phyloP scores from a whole-genome alignment of 2,797 vertebrate species.

The Arvicola amphibius region DNA sequence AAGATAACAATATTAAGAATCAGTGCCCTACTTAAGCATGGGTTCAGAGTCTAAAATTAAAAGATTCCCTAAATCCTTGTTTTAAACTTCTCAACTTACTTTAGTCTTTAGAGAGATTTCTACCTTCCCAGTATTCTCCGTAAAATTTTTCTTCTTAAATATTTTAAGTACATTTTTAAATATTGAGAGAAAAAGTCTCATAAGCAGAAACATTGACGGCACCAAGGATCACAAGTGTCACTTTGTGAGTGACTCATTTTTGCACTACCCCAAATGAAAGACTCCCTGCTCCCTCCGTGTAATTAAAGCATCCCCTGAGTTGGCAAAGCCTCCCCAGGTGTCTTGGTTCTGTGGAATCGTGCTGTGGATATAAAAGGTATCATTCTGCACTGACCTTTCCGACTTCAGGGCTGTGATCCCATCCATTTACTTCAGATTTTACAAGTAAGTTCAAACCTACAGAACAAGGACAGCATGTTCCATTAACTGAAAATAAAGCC shows the following conservation, averaged over 20 bases:
- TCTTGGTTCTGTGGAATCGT: neutral
- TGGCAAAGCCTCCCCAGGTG: neutral
- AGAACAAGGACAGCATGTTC: neutral
- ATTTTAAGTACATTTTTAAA: slow-evolving; percentile 5
- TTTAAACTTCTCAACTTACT: slow-evolving; percentile 5
- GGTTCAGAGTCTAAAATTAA: neutral
- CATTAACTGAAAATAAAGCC: slow-evolving; percentile 16
- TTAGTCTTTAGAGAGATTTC: neutral
- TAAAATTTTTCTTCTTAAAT: slow-evolving; percentile 24
- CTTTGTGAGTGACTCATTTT: slow-evolving; percentile 13
- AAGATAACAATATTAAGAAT: neutral
- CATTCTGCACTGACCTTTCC: slow-evolving; percentile 32
- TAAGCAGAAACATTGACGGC: neutral
- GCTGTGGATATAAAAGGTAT: slow-evolving; percentile 13
- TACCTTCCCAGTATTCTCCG: neutral
- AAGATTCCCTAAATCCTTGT: neutral
- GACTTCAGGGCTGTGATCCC: neutral
- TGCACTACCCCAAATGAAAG: slow-evolving; percentile 41
- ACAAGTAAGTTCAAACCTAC: slow-evolving; percentile 44
- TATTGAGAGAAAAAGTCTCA: neutral
- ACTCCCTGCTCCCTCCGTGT: neutral
- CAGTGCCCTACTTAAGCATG: neutral
- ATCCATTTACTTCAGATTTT: slow-evolving; percentile 31
- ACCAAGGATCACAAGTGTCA: neutral
- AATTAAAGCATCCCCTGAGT: slow-evolving; percentile 57